Base-by-base conservation (phyloP, 2,113 vertebrate genomes). In the Cochlearius cochlearius region DNA sequence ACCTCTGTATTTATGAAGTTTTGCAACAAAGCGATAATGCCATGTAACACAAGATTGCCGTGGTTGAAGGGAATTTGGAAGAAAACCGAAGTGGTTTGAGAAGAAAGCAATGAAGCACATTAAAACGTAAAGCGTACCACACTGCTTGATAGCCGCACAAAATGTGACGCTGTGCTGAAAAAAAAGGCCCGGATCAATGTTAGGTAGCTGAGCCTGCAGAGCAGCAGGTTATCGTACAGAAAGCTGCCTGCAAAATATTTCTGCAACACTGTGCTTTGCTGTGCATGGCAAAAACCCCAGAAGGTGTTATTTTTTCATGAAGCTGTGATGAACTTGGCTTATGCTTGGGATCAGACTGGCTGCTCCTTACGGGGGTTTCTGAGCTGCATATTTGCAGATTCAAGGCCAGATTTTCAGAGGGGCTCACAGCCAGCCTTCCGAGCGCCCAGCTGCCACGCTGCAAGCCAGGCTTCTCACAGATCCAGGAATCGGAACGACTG, bases 191-290 rank as follows among this genome's bases (percentile, higher is more conserved):
- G 25, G 43, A 72, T 84, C 60, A 29, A 23, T 26, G 16, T 53
- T 64, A 78, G 86, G 60, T 45, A 80, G 45, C 38, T 55, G 17
- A 14, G 49, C 52, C 67, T 49, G 32, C n/a, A 63, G 83, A 94
- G 59, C 56, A 78, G 39, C 47, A 72, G 60, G 72, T 80, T 87
- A 86, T 39, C 34, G 30, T 30, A 47, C 13, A n/a, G 76, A 94
- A 88, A 91, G 49, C 72, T 92, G 73, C 45, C 91, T 75, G 66
- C 71, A 85, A 94, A 95, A 92, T 88, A 94, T 92, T 92, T 94
- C 80, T 92, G 80, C 83, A 91, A 74, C 56, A n/a, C 38, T 15
- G 19, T 91, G 84, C 68, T 86, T 93, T 11, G 34, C 39, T 60
- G 32, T 38, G 34, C 12, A 10, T 21, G 39, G 74, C 64, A 92